phyloP scores from a whole-genome alignment of 2,113 vertebrate genomes.

The Sphyrna mokarran region DNA sequence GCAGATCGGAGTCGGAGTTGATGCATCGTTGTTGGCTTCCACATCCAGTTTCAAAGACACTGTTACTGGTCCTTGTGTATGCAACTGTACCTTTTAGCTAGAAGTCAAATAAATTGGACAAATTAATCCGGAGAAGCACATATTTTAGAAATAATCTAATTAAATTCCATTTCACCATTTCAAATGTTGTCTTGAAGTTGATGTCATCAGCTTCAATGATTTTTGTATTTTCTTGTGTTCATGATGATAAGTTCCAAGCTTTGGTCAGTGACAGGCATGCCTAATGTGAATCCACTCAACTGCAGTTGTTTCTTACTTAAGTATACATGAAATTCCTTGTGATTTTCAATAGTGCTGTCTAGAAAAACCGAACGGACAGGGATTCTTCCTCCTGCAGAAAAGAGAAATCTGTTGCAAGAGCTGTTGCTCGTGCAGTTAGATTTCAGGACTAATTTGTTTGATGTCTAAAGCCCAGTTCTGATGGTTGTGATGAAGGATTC shows the following conservation, averaged over 20 bases:
- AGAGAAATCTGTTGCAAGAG: no score
- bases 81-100: background rate
- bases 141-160: background rate
- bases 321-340: background rate
- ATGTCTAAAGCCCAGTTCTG: background rate
- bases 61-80: background rate
- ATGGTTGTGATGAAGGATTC: background rate
- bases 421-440: background rate
- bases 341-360: background rate
- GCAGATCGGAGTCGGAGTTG: background rate
- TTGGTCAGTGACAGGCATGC: background rate
- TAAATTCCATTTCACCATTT: background rate
- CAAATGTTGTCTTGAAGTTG: background rate
- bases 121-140: background rate
- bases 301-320: background rate
- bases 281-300: background rate
- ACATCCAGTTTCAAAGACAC: background rate
- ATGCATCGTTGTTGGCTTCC: background rate
- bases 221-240: background rate
- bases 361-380: background rate
- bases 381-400: background rate
- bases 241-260: background rate
- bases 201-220: background rate
- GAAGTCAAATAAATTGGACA: background rate
- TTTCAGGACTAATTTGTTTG: background rate